A percentile compares a stretch with the other conserved stretches of the same genome.
These are phyloP conservation scores for Neostethus bicornis DNA, from an alignment of 2,797 vertebrate species.

Conservation along the genomic window DNA sequence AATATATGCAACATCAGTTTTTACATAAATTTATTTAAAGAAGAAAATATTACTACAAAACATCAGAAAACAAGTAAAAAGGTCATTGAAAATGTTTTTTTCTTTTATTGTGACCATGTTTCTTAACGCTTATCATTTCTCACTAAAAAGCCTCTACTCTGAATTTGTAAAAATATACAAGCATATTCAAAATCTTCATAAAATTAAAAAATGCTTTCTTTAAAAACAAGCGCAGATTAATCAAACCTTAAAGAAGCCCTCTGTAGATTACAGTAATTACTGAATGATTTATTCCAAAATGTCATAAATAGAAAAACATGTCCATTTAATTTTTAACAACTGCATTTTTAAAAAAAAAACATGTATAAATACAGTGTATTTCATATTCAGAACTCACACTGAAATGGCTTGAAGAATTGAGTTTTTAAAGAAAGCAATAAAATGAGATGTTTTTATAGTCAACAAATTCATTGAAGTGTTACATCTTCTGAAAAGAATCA, in stretches of 20 bases:
- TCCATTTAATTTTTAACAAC: slow-evolving; percentile 8
- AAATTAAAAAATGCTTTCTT: too few species aligned
- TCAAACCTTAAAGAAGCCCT: slow-evolving; percentile 5
- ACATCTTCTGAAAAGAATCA: too few species aligned
- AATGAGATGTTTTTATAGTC: background rate
- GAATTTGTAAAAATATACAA: background rate
- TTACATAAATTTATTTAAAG: too few species aligned
- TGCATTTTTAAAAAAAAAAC: slow-evolving; percentile 20
- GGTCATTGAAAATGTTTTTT: background rate
- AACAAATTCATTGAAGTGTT: background rate
- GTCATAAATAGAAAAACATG: slow-evolving; percentile 2
- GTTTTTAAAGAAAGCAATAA: background rate
- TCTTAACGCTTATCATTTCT: background rate
- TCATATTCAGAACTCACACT: slow-evolving; percentile 10
- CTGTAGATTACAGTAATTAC: slow-evolving; percentile 39
- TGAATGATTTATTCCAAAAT: slow-evolving; percentile 1
- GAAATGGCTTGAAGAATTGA: background rate
- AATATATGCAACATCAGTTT: background rate
- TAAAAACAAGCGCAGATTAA: too few species aligned
- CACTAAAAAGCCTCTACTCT: too few species aligned
- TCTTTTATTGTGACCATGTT: background rate
- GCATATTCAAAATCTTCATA: background rate
- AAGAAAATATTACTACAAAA: background rate
- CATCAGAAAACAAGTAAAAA: background rate
- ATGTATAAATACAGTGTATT: slow-evolving; percentile 49